Conservation (phyloP, 2,888 invertebrate species). For the Bellardia bayeri region DNA sequence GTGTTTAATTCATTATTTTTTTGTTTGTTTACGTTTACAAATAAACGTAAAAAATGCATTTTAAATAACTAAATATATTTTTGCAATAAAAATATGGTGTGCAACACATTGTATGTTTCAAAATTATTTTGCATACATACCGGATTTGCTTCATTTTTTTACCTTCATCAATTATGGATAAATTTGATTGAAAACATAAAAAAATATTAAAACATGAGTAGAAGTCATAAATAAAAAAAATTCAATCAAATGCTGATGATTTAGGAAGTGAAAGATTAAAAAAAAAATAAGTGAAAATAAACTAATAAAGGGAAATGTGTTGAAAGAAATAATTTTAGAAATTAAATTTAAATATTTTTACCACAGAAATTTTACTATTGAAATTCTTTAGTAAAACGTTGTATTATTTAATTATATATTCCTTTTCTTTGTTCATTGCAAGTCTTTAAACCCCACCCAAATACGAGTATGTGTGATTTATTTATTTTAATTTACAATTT, state of each 20-base stretch:
- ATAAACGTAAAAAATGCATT: conserved; percentile 23
- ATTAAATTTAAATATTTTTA: background rate
- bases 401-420: background rate
- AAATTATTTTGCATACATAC: conserved; percentile 5
- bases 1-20: background rate
- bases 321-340: background rate
- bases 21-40: background rate
- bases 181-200: conserved; percentile 41
- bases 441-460: background rate
- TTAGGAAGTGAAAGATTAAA: conserved; percentile 1
- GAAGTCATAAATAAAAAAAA: background rate
- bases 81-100: background rate
- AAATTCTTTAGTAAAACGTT: background rate
- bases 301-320: background rate
- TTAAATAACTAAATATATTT: background rate
- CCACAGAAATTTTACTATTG: background rate
- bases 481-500: conserved; percentile 15
- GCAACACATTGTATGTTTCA: conserved; percentile 34
- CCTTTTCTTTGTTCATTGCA: background rate
- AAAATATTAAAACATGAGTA: conserved; percentile 3
- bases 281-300: background rate
- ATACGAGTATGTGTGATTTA: background rate
- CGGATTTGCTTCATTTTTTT: conserved; percentile 27
- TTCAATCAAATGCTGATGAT: background rate
- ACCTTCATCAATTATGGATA: conserved; percentile 38